These are phyloP conservation scores for Ceuthmochares aereus DNA, from an alignment of 2,113 vertebrate genomes.

Conservation along the genomic window DNA sequence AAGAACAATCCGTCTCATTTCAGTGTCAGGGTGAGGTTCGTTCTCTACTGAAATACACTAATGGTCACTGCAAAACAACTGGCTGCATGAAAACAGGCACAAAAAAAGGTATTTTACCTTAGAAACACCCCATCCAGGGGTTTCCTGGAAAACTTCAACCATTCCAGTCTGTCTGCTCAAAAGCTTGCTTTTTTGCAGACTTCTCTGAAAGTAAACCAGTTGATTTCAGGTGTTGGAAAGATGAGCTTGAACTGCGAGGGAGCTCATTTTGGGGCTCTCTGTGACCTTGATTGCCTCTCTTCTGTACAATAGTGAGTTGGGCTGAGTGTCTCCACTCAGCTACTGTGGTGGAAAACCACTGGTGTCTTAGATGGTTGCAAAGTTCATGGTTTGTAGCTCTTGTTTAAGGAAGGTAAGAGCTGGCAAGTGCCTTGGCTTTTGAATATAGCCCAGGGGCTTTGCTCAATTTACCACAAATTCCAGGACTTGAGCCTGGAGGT, in stretches of 20 bases:
- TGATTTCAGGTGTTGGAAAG: background rate
- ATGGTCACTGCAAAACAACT: background rate
- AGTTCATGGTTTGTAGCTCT: background rate
- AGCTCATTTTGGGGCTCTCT: background rate
- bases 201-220: background rate
- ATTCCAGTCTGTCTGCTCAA: background rate
- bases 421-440: background rate
- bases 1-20: background rate
- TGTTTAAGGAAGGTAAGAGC: background rate
- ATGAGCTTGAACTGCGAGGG: background rate
- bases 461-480: background rate
- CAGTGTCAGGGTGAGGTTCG: background rate
- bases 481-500: background rate
- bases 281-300: background rate
- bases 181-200: background rate
- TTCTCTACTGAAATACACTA: background rate
- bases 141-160: background rate
- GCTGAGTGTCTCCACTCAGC: background rate
- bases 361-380: background rate
- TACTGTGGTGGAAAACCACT: background rate
- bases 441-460: background rate
- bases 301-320: accelerated
- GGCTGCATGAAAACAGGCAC: background rate
- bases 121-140: background rate
- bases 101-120: background rate